Evolutionary conservation across 2,888 invertebrate genomes (phyloP), one percentile per base, ranked within the genome.

Genomic region (Megastigmus dorsalis): DNA sequence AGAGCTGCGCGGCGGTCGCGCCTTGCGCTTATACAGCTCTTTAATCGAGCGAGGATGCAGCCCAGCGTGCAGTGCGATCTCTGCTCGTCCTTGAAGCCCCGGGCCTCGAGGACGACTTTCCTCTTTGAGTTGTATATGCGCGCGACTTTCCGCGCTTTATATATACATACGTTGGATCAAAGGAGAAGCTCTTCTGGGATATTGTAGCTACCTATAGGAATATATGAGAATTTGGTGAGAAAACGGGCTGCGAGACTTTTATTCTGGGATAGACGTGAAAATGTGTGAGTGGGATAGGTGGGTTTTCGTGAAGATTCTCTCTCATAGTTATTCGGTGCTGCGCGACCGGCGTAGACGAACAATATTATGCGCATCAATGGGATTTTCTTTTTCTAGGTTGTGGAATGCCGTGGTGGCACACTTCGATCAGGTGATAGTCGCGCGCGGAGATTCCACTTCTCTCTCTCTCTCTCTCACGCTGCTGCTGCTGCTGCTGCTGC

Each of bases 71-170:
- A 43, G 13, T 6, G 9, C 20, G 9, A n/a, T n/a, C n/a, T n/a
- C 13, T 23, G 4, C 5, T 48, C 72, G 72, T 59, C 72, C 72
- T 72, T 72, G 66, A 67, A n/a, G 36, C 28, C n/a, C n/a, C n/a
- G n/a, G n/a, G n/a, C n/a, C n/a, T n/a, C n/a, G 67, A 67, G 67
- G 55, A 59, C 72, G 59, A 45, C 55, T 70, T 52, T 63, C 54
- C 6, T 36, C 30, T n/a, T n/a, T n/a, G n/a, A n/a, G n/a, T n/a
- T n/a, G n/a, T n/a, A n/a, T n/a, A n/a, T n/a, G n/a, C n/a, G n/a
- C n/a, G n/a, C n/a, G n/a, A n/a, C n/a, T n/a, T n/a, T n/a, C n/a
- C n/a, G n/a, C n/a, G n/a, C n/a, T n/a, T n/a, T n/a, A n/a, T n/a
- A n/a, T n/a, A n/a, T n/a, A n/a, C n/a, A n/a, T n/a, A n/a, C n/a